Base-by-base conservation (phyloP, 2,113 vertebrate genomes). In the Rhinichthys klamathensis region DNA sequence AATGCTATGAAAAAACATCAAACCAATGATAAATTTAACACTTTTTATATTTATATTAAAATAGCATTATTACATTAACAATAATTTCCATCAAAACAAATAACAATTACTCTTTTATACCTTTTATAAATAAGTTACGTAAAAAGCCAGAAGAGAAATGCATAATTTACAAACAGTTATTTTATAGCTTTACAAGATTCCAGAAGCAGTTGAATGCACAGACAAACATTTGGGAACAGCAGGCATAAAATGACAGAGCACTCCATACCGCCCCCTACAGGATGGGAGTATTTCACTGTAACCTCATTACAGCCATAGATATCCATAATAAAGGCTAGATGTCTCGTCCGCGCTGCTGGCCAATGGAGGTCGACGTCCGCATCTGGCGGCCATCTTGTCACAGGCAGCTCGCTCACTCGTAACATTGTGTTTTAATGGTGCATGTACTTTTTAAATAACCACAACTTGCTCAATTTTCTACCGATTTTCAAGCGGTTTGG, bases 41-140 rank as follows among this genome's bases (percentile, higher is more conserved):
- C n/a, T 90, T 92, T 91, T 92, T 91, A 88, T 92, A 92, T 95
- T 95, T 94, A 93, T 94, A 94, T 92, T 93, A 94, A 95, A 95
- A 95, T 93, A 94, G 92, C 92, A 94, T 94, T 93, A 90, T 93
- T 84, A 93, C 93, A 93, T 89, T 89, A 93, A 93, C 91, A 93
- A 87, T 82, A 82, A 90, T 92, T 90, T 72, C 65, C 63, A 63
- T 86, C 23, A 65, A n/a, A 88, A 93, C 92, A 92, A 93, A 92
- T 91, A 93, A 92, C 89, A 92, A 92, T 95, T 94, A 93, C 91
- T 92, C 88, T 93, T 92, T 80, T 88, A 87, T 82, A 87, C 81
- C 88, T 76, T 77, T 83, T 72, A 92, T 88, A 92, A 95, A 95
- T 95, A 95, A 95, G 91, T 95, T 94, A 95, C 93, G 91, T 94